phyloP scores from a whole-genome alignment of 2,888 invertebrate genomes.

The Euproctis similis region DNA sequence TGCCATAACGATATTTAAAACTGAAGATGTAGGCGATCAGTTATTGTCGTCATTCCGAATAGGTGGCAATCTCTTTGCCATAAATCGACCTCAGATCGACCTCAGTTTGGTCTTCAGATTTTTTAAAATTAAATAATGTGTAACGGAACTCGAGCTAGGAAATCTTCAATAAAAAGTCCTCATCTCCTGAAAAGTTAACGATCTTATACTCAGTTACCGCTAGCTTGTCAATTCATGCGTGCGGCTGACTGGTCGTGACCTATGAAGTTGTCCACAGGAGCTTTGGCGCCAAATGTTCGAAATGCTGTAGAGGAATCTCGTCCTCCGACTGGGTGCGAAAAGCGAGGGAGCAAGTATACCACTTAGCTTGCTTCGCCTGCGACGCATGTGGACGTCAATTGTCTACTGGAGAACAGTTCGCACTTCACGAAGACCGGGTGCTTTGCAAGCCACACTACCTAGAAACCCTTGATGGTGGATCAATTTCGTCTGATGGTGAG shows the following conservation, averaged over 20 bases:
- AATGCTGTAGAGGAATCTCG: conserved; percentile 94
- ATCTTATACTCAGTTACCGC: conserved; percentile 3
- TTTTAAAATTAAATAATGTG: too few relatives aligned
- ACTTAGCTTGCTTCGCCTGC: conserved; percentile 99
- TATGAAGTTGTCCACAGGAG: conserved; percentile 77
- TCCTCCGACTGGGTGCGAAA: conserved; percentile 98
- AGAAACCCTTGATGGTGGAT: conserved; percentile 94
- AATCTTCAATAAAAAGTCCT: neutral
- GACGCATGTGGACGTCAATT: conserved; percentile 95
- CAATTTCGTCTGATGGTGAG: conserved; percentile 91
- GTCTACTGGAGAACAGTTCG: conserved; percentile 97
- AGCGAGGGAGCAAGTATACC: conserved; percentile 95
- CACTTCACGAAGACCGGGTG: conserved; percentile 93
- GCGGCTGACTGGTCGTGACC: conserved; percentile 14
- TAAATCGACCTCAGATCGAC: too few relatives aligned
- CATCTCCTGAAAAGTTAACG: neutral
- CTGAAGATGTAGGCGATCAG: too few relatives aligned
- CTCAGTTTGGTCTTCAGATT: too few relatives aligned
- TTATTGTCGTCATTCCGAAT: too few relatives aligned
- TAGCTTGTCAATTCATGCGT: conserved; percentile 5
- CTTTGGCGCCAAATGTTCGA: conserved; percentile 97
- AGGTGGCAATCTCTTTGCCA: too few relatives aligned
- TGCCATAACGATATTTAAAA: too few relatives aligned
- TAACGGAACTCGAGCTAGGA: neutral
- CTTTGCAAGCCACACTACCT: conserved; percentile 98